These are phyloP conservation scores for Mobula hypostoma DNA, from an alignment of 2,113 vertebrate species.

Conservation along the genomic window DNA sequence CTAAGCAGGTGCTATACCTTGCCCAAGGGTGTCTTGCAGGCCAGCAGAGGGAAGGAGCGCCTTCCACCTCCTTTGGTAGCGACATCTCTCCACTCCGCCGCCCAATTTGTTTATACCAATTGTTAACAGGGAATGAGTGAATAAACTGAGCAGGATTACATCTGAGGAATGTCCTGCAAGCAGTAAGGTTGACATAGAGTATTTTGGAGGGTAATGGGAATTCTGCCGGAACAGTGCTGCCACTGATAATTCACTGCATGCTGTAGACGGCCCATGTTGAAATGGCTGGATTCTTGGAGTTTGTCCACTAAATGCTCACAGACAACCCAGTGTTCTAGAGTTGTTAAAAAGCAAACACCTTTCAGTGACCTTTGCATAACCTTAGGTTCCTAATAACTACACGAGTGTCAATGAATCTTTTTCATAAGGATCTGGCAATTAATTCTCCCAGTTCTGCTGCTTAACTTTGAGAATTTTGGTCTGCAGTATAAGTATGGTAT, in stretches of 20 bases:
- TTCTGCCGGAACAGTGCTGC: not conserved
- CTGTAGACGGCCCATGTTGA: not conserved
- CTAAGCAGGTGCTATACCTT: no score
- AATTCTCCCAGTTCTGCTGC: not conserved
- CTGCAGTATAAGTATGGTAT: not conserved
- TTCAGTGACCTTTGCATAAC: constrained; percentile 28
- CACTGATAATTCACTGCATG: not conserved
- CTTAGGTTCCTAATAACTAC: not conserved
- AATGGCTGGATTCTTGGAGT: constrained; percentile 12
- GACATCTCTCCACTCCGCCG: no score
- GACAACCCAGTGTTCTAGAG: not conserved
- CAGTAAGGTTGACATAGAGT: not conserved
- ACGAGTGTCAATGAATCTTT: constrained; percentile 27
- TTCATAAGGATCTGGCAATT: constrained; percentile 15
- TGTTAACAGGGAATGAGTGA: not conserved
- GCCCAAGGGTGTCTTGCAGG: no score
- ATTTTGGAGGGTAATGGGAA: constrained; percentile 11
- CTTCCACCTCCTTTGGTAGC: no score
- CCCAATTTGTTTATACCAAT: no score
- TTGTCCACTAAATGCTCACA: constrained; percentile 18
- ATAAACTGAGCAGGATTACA: not conserved
- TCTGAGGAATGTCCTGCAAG: not conserved
- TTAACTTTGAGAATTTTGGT: constrained; percentile 15
- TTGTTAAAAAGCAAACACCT: constrained; percentile 30
- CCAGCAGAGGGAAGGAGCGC: no score